A percentile compares a stretch with the other conserved stretches of the same genome.
These are phyloP conservation scores for Felis catus DNA, from an alignment of 2,113 vertebrate species.

Conservation along the genomic window F.catus_Fca126_mat1.0 CM031419.1:150106001-150106500, in stretches of 20 bases:
- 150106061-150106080: too few species aligned
- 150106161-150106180: too few species aligned
- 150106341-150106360: background rate
- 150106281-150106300: background rate
- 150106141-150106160: too few species aligned
- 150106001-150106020: constrained; percentile 14
- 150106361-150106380: background rate
- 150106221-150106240: too few species aligned
- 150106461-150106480: background rate
- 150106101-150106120: too few species aligned
- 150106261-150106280: constrained; percentile 2
- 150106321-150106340: background rate
- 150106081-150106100: too few species aligned
- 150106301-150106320: background rate
- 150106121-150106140: too few species aligned
- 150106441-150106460: background rate
- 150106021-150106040: background rate
- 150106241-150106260: too few species aligned
- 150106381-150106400: background rate
- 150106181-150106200: too few species aligned
- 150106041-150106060: background rate
- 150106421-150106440: background rate
- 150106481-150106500: background rate
- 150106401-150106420: background rate
- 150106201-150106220: too few species aligned